Evolutionary conservation across 1,140 invertebrate species (phyloP), one percentile per base, ranked within the genome.

Genomic region (Brachionus paranguensis): DNA sequence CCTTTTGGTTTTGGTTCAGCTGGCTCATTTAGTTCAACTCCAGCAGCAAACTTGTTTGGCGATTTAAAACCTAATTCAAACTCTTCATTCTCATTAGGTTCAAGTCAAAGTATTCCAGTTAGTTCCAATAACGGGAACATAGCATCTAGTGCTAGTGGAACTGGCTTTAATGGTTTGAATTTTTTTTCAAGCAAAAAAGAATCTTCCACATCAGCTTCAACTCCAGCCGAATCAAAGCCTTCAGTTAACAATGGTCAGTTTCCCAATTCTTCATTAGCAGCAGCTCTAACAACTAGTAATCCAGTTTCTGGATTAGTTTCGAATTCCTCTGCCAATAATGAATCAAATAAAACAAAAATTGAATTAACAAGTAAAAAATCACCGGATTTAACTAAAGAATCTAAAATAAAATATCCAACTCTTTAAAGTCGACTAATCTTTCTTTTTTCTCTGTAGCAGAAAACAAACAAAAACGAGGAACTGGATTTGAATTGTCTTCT

Each of bases 1-100:
- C 68, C 68, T 20, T 72, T 72, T 8, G 84, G 47, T 50, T 60
- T 74, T 84, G 20, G 41, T 84, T 29, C 84, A 12, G 20, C 33
- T 17, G 68, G 68, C 8, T 20, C 68, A 45, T 41, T 43, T 1
- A 43, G 14, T 41, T 43, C 68, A 41, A 20, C 68, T 20, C 53
- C 53, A 24, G 53, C 53, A 60, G 10, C 53, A 20, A 60, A 60
- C 10, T 60, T 60, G 20, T 60, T 60, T 10, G 65, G 33, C 12
- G 20, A 14, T 68, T 14, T 1, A 14, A 68, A 68, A 68, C 10
- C 65, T 3, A 29, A 20, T 24, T 0, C 55, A 24, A 33, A 68
- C 11, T 33, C 65, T 2, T 68, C 65, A 7, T 33, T 17, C 14
- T 68, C 33, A 68, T 29, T 68, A 14, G 65, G 27, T 33, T 37